Percentiles rank a stretch among this genome's conserved stretches.
phyloP scores from a whole-genome alignment of 1,140 invertebrate genomes.

The Caerostris darwini region DNA sequence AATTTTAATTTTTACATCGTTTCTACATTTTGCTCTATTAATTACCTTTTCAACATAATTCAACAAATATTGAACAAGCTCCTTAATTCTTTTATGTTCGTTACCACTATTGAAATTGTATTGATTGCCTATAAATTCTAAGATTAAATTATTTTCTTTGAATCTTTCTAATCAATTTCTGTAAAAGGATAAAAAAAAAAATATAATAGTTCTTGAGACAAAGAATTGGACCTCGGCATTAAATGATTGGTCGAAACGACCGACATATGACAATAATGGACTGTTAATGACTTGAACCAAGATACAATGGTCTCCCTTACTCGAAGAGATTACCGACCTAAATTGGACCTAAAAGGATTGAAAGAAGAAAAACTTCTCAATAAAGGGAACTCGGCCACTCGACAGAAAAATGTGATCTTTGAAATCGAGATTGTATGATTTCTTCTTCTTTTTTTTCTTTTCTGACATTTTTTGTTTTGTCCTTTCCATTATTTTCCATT shows the following conservation, averaged over 20 bases:
- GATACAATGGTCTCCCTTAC: constrained; percentile 37
- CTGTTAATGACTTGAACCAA: constrained; percentile 57
- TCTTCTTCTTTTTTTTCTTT: neutral
- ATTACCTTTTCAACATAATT: too few species aligned
- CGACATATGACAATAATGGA: constrained; percentile 71
- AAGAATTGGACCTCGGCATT: neutral
- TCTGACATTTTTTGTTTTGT: neutral
- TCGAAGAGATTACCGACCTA: constrained; percentile 12
- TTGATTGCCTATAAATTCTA: neutral
- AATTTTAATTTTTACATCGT: too few species aligned
- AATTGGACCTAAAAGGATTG: constrained; percentile 41
- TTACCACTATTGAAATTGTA: neutral
- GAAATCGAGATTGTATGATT: constrained; percentile 60
- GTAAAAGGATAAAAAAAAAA: neutral
- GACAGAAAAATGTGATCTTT: constrained; percentile 61
- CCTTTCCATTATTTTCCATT: neutral
- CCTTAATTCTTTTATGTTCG: too few species aligned
- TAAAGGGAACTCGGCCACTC: constrained; percentile 34
- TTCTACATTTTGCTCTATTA: too few species aligned
- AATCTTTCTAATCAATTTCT: neutral
- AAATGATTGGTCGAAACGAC: constrained; percentile 40
- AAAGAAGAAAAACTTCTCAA: neutral
- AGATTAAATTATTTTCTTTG: neutral
- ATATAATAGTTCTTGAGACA: neutral
- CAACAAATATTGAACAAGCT: too few species aligned